Evolutionary conservation across 2,797 vertebrate genomes (phyloP), one percentile per base, ranked within the genome.

Genomic region (Xenops minutus): DNA sequence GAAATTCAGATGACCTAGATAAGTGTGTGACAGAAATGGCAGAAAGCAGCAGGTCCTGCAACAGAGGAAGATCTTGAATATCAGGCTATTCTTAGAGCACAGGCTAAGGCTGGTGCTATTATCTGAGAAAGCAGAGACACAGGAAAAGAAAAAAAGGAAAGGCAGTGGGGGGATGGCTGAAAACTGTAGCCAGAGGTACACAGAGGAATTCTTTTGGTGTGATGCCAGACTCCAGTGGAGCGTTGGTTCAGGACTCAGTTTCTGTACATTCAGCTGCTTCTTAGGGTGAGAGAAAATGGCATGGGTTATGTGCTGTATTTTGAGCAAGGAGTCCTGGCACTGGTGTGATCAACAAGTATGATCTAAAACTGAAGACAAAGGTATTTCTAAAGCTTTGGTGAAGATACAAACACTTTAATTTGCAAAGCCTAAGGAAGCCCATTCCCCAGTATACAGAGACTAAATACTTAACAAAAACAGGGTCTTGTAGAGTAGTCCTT

Each of bases 91-190:
- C 46, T 67, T 63, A 59, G 46, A 87, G 39, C 1, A 1, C 30
- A 79, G 29, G 27, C 32, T 74, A 62, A 43, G 12, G 13, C 20
- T 49, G 51, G 23, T 54, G 54, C 37, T 69, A 36, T 32, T 72
- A 32, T 44, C 63, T 61, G 51, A 84, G 88, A 86, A 84, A 84
- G 27, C 6, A 77, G 39, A 80, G 7, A 55, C 11, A 48, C 8
- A 12, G 3, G 7, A 41, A 44, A 78, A 27, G 3, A 3, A n/a
- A 21, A 36, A n/a, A 20, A 27, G 8, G 14, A 67, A 62, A 44
- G 13, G 22, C 1, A 0, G 6, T 1, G 1, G 14, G 5, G 7
- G 6, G 15, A 1, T 5, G 5, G n/a, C 2, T 81, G 62, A 48
- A 87, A 91, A 32, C 30, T 44, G 24, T 18, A 78, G 56, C 30